A percentile compares a stretch with the other conserved stretches of the same genome.
phyloP scores from a whole-genome alignment of 2,797 vertebrate genomes.

The Thripadectes ignobilis region DNA sequence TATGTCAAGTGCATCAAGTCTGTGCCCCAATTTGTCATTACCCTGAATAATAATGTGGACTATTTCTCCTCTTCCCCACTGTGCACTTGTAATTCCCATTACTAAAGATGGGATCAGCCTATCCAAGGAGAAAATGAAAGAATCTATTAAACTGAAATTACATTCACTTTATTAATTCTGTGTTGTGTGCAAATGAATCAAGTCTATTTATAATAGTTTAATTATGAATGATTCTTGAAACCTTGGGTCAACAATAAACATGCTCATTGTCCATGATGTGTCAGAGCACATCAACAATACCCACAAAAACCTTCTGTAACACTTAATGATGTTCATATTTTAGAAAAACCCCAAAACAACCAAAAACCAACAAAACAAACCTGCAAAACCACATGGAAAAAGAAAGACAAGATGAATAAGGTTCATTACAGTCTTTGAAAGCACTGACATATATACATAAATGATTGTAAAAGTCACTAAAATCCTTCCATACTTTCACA shows the following conservation, averaged over 20 bases:
- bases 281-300: conserved; percentile 3
- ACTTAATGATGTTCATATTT: conserved; percentile 45
- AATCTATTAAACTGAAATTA: conserved; percentile 40
- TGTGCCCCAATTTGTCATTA: neutral
- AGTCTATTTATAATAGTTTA: neutral
- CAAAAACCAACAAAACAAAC: neutral
- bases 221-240: conserved; percentile 48
- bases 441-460: neutral
- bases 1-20: neutral
- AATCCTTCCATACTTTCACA: neutral
- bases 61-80: neutral
- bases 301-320: neutral
- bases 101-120: conserved; percentile 18
- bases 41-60: conserved; percentile 5
- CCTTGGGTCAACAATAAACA: neutral
- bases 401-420: conserved; percentile 12
- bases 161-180: conserved; percentile 38
- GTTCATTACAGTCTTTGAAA: conserved; percentile 38
- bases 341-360: neutral
- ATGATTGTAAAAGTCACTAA: neutral
- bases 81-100: neutral
- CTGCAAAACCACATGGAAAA: neutral
- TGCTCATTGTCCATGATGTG: conserved; percentile 43
- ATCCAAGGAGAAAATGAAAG: conserved; percentile 35
- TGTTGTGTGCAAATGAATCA: neutral